Evolutionary conservation across 2,888 invertebrate species (phyloP).

Genomic region (Leptinotarsa juncta): DNA sequence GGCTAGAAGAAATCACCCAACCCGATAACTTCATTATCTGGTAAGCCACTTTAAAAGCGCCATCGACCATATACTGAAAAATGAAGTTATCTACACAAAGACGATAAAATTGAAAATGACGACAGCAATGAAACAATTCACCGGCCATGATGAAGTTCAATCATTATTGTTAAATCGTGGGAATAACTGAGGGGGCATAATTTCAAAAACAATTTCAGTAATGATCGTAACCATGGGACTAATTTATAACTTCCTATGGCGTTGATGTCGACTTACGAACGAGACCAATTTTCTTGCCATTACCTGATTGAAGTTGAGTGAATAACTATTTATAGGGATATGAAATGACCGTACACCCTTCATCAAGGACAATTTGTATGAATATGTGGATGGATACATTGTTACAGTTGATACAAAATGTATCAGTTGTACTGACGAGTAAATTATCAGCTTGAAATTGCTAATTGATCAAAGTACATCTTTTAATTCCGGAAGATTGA

Average conservation of each 20-base stretch:
- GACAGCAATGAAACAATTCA: neutral
- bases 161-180: slow-evolving; percentile 40
- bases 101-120: neutral
- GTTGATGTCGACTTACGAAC: slow-evolving; percentile 13
- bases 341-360: neutral
- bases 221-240: slow-evolving; percentile 41
- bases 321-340: neutral
- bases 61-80: neutral
- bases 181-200: slow-evolving; percentile 40
- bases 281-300: slow-evolving; percentile 23
- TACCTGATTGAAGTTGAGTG: slow-evolving; percentile 21
- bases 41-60: no score
- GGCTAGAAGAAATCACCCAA: no score
- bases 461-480: no score
- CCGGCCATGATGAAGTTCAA: slow-evolving; percentile 17
- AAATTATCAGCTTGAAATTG: no score
- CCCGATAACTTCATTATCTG: no score
- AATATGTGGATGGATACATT: neutral
- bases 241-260: slow-evolving; percentile 44
- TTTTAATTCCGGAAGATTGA: no score
- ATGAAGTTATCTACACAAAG: neutral
- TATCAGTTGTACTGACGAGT: no score
- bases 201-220: slow-evolving; percentile 41
- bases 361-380: neutral
- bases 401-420: neutral